phyloP scores from a whole-genome alignment of 1,140 invertebrate genomes.

The Cherax quadricarinatus region DNA sequence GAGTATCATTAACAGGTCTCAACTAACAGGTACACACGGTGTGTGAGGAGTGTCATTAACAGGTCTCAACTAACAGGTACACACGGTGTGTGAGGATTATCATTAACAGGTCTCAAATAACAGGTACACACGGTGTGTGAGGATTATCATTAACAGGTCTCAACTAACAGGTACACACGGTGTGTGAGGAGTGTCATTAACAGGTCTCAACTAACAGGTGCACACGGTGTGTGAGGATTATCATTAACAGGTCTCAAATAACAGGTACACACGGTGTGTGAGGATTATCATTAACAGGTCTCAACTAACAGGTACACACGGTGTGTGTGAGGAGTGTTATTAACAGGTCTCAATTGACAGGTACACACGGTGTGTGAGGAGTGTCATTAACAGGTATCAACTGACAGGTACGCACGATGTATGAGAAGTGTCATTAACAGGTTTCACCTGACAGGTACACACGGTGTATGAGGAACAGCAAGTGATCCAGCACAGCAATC shows the following conservation, averaged over 20 bases:
- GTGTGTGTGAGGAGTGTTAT: too few species aligned
- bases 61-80: neutral
- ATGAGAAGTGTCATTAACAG: neutral
- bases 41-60: constrained; percentile 18
- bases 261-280: constrained; percentile 29
- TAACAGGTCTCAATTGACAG: neutral
- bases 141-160: neutral
- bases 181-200: constrained; percentile 28
- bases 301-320: neutral
- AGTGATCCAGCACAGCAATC: neutral
- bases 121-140: constrained; percentile 36
- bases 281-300: neutral
- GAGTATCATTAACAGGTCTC: neutral
- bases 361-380: constrained; percentile 35
- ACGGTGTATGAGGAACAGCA: constrained; percentile 28
- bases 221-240: constrained; percentile 37
- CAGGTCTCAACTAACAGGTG: neutral
- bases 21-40: constrained; percentile 15
- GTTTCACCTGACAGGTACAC: neutral
- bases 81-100: constrained; percentile 37
- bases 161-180: constrained; percentile 7
- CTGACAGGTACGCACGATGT: neutral
- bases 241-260: neutral
- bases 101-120: neutral
- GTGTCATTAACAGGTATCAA: too few species aligned